Conservation (phyloP, 2,797 vertebrate species). For the Rhinella marina region DNA sequence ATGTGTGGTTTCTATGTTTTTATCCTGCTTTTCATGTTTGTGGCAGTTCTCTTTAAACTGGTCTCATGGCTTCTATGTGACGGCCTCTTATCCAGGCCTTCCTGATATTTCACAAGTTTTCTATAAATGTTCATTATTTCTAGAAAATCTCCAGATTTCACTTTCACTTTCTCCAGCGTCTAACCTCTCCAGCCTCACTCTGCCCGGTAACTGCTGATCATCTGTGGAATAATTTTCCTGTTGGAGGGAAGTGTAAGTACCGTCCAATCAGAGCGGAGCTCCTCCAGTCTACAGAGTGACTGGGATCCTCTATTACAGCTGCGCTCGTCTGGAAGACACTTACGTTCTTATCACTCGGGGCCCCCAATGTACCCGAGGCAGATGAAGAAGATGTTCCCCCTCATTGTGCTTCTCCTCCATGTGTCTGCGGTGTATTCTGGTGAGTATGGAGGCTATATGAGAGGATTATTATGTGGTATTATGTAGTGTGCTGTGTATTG, state of each 20-base stretch:
- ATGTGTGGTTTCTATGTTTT: too few relatives aligned
- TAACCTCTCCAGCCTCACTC: not conserved
- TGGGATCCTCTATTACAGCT: not conserved
- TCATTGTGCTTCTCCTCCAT: not conserved
- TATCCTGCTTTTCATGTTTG: too few relatives aligned
- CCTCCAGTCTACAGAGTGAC: not conserved
- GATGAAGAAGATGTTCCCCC: not conserved
- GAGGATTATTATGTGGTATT: too few relatives aligned
- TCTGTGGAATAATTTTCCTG: not conserved
- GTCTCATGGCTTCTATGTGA: too few relatives aligned
- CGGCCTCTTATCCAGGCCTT: too few relatives aligned
- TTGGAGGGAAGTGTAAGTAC: not conserved
- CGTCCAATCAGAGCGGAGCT: slow-evolving; percentile 17
- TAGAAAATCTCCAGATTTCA: not conserved
- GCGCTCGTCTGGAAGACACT: not conserved
- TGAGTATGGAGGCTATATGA: too few relatives aligned
- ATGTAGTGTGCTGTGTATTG: too few relatives aligned
- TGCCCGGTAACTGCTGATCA: slow-evolving; percentile 7
- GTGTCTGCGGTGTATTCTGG: slow-evolving; percentile 8
- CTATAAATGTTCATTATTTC: not conserved
- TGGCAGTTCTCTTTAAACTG: too few relatives aligned
- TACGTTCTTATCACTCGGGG: too few relatives aligned
- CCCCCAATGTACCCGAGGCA: not conserved
- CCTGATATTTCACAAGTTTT: not conserved
- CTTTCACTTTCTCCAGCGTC: slow-evolving; percentile 20